Evolutionary conservation across 2,113 vertebrate species (phyloP).

Genomic region (Gobio gobio): DNA sequence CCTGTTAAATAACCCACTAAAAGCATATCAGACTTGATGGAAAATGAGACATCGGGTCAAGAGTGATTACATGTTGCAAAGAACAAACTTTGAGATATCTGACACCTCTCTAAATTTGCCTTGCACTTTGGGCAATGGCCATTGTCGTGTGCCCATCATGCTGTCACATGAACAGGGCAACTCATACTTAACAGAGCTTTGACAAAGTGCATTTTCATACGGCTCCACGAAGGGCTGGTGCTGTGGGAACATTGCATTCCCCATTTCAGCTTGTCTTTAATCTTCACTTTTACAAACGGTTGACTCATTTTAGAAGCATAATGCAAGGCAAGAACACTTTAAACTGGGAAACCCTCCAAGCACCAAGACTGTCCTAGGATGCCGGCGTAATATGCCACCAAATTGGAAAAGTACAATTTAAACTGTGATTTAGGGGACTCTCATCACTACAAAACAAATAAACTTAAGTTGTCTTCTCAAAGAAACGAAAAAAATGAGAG

Average conservation of each 20-base stretch:
- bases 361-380: slow-evolving; percentile 45
- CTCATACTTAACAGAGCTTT: slow-evolving; percentile 58
- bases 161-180: slow-evolving; percentile 59
- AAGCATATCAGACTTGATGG: background rate
- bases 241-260: slow-evolving; percentile 51
- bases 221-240: slow-evolving; percentile 52
- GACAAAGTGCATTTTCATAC: slow-evolving; percentile 64
- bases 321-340: slow-evolving; percentile 43
- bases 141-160: slow-evolving; percentile 53
- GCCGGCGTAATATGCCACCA: slow-evolving; percentile 56
- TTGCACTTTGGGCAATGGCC: slow-evolving; percentile 43
- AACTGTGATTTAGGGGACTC: slow-evolving; percentile 61
- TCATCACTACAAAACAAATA: slow-evolving; percentile 62
- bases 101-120: slow-evolving; percentile 45
- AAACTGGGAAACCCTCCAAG: slow-evolving; percentile 57
- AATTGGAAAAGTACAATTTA: slow-evolving; percentile 56
- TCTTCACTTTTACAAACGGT: slow-evolving; percentile 60
- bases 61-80: slow-evolving; percentile 42
- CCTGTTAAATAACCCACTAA: background rate
- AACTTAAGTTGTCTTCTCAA: slow-evolving; percentile 52
- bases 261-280: slow-evolving; percentile 63
- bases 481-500: slow-evolving; percentile 57
- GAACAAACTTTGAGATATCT: slow-evolving; percentile 40
- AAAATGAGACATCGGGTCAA: slow-evolving; percentile 9
- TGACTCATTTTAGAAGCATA: slow-evolving; percentile 58